Evolutionary conservation across 2,888 invertebrate species (phyloP).

Genomic region (Prenolepis imparis): DNA sequence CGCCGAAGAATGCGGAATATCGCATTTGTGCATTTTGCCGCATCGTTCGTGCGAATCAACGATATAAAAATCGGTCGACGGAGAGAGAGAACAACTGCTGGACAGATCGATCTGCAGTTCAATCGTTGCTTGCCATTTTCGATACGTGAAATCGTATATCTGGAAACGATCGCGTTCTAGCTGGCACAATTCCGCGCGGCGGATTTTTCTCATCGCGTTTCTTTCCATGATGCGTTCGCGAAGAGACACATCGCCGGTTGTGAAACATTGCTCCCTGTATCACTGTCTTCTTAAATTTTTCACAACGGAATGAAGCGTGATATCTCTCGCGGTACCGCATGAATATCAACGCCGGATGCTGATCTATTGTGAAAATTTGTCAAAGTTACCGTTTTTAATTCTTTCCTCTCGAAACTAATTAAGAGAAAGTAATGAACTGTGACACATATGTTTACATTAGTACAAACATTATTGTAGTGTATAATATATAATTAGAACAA

Average conservation of each 20-base stretch:
- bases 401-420: background rate
- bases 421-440: background rate
- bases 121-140: slow-evolving; percentile 39
- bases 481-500: background rate
- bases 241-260: slow-evolving; percentile 39
- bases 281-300: slow-evolving; percentile 50
- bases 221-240: slow-evolving; percentile 42
- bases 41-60: slow-evolving; percentile 17
- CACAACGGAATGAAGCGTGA: slow-evolving; percentile 35
- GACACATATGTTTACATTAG: background rate
- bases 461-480: background rate
- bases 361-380: slow-evolving; percentile 32
- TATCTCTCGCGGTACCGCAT: slow-evolving; percentile 18
- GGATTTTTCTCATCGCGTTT: slow-evolving; percentile 43
- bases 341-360: slow-evolving; percentile 27
- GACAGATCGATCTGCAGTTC: slow-evolving; percentile 19
- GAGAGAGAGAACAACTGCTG: background rate
- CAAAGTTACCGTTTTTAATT: slow-evolving; percentile 2
- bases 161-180: background rate
- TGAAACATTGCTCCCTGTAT: slow-evolving; percentile 33
- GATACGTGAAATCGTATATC: slow-evolving; percentile 28
- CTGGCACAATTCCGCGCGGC: slow-evolving; percentile 24
- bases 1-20: background rate
- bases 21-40: background rate
- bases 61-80: slow-evolving; percentile 21